Evolutionary conservation across 1,140 invertebrate genomes (phyloP).

Genomic region (Manduca sexta): DNA sequence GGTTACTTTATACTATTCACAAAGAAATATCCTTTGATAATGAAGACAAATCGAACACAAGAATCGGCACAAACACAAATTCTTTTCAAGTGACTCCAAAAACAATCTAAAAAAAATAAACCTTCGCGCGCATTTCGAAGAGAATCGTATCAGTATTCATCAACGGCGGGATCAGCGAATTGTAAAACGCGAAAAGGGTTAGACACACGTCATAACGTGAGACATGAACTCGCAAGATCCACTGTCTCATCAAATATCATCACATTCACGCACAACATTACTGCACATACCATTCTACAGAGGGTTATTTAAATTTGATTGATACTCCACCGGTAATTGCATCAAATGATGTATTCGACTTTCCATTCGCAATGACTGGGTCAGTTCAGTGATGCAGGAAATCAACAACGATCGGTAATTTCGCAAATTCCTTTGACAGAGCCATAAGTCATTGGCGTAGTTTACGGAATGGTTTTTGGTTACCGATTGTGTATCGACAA

Average conservation of each 20-base stretch:
- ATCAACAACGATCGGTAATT: no score
- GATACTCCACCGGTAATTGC: neutral
- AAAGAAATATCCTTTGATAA: no score
- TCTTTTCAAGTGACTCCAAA: neutral
- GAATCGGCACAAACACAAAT: no score
- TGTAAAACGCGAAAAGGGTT: constrained; percentile 35
- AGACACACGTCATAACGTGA: constrained; percentile 27
- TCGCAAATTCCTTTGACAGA: no score
- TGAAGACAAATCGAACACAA: no score
- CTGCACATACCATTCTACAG: neutral
- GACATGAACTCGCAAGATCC: constrained; percentile 21
- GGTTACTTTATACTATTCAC: no score
- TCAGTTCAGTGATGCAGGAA: no score
- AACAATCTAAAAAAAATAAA: neutral
- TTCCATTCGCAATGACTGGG: no score
- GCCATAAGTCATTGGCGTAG: no score
- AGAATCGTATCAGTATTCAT: constrained; percentile 22
- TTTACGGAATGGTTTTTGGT: no score
- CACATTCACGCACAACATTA: neutral
- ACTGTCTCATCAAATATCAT: constrained; percentile 17
- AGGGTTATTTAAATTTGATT: neutral
- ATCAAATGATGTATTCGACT: no score
- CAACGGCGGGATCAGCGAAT: constrained; percentile 13
- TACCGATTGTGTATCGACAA: neutral
- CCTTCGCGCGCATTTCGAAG: neutral